Conservation (phyloP, 2,888 invertebrate species). For the Halictus quadricinctus region DNA sequence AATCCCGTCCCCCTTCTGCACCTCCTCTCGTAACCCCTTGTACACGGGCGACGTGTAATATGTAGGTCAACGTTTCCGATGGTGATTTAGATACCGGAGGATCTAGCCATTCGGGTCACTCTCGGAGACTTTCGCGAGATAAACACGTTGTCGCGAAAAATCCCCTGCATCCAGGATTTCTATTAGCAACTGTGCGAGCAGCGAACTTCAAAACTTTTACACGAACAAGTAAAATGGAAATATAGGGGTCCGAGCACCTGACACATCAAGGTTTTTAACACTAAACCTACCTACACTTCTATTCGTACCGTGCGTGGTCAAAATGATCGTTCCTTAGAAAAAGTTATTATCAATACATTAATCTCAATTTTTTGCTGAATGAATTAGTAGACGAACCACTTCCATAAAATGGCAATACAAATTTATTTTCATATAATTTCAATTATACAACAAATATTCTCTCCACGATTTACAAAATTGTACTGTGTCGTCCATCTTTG, state of each 20-base stretch:
- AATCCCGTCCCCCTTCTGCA: neutral
- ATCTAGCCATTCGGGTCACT: slow-evolving; percentile 1
- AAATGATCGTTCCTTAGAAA: too few species aligned
- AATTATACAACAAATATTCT: too few species aligned
- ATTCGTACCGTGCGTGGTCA: too few species aligned
- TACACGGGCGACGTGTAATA: slow-evolving; percentile 37
- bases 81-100: slow-evolving; percentile 43
- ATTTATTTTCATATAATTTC: too few species aligned
- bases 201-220: neutral
- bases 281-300: too few species aligned
- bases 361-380: too few species aligned
- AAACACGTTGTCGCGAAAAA: slow-evolving; percentile 17
- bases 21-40: neutral
- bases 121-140: slow-evolving; percentile 19
- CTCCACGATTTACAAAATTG: too few species aligned
- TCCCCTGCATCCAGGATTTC: neutral
- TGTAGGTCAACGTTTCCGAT: slow-evolving; percentile 52
- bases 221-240: neutral
- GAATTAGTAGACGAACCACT: too few species aligned
- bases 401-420: too few species aligned
- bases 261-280: neutral
- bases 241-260: neutral
- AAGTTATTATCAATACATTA: too few species aligned
- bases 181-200: neutral
- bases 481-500: too few species aligned